Evolutionary conservation across 1,140 invertebrate species (phyloP), one percentile per base, ranked within the genome.

Genomic region (Anastrepha obliqua): DNA sequence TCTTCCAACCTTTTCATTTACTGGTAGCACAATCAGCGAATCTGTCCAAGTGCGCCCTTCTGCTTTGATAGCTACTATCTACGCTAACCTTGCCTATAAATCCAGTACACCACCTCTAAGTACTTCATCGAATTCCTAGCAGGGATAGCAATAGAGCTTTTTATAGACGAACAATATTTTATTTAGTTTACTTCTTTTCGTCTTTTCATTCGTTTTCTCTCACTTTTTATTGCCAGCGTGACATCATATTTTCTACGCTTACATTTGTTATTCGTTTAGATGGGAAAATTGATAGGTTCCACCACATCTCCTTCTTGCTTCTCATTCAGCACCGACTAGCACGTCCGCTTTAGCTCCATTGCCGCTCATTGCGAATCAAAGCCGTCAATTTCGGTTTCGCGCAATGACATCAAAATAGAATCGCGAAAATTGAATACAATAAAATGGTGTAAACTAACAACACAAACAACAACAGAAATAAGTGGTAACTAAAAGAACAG

Each of bases 371-470:
- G 67, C 67, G 44, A 74, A 74, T 51, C 44, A 51, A 17, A 47
- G 70, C 70, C 29, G 44, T 44, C 39, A 74, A 74, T 42, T 74
- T 74, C 42, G 70, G 70, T 74, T 74, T 47, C 70, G 70, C 70
- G 70, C 70, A 74, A 47, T 47, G 70, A 44, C 70, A 74, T 74
- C 70, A 74, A 74, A 74, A 74, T 47, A 42, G 44, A 74, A 74
- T 74, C 42, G 70, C 70, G 39, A 74, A 74, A 74, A 74, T 74
- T 74, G 70, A 74, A 44, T 74, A 74, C 70, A 74, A 74, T 74
- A 74, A 74, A 74, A 74, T 74, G 70, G 70, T 74, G 70, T 74
- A 74, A 47, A 44, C 42, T 74, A 17, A 15, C 29, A 51, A 74
- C 17, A 44, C n/a, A 11, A 74, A 74, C 44, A 70, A 44, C 11